Evolutionary conservation across 2,888 invertebrate species (phyloP), one percentile per base, ranked within the genome.

Genomic region (Pristionchus exspectatus): DNA sequence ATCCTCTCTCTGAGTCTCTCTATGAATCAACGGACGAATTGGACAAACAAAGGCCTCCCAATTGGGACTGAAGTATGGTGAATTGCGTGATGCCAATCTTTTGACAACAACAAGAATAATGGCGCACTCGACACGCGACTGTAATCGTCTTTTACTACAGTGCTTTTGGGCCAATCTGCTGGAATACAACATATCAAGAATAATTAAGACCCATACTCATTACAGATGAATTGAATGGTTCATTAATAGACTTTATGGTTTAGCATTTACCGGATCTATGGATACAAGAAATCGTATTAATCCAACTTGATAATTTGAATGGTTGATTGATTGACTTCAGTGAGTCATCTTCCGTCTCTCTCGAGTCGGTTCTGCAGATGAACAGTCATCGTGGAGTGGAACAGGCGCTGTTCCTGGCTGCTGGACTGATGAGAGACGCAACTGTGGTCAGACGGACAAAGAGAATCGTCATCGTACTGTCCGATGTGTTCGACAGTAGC

Each of bases 391-490:
- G 59, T 2, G 84, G 84, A 21, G 56, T 59, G 2, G 33, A 56
- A 12, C n/a, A 69, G 27, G 87, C 87, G 0, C 27, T 87, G 0
- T 14, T 38, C 18, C 44, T 87, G 7, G 44, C 69, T 27, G 44
- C 66, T 14, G 87, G 30, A 3, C 44, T 87, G 16, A n/a, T 87
- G 24, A 44, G 50, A 27, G 69, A 69, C 4, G 87, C 87, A 0
- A 16, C n/a, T 10, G 69, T 9, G 24, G 33, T 33, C n/a, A 50
- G n/a, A 44, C 50, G 27, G 16, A 87, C 87, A 3, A 87, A 54
- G 54, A 87, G 87, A 14, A 44, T 69, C 14, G 66, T 87, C 44
- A 69, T 87, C 33, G 66, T 87, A 3, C 44, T 87, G 44, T 69
- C 87, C 0, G 87, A 87, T 50, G 44, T 24, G 4, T 69, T 87